A percentile compares a stretch with the other conserved stretches of the same genome.
Evolutionary conservation across 2,113 vertebrate species (phyloP).

Genomic region (Diphyllodes magnificus): DNA sequence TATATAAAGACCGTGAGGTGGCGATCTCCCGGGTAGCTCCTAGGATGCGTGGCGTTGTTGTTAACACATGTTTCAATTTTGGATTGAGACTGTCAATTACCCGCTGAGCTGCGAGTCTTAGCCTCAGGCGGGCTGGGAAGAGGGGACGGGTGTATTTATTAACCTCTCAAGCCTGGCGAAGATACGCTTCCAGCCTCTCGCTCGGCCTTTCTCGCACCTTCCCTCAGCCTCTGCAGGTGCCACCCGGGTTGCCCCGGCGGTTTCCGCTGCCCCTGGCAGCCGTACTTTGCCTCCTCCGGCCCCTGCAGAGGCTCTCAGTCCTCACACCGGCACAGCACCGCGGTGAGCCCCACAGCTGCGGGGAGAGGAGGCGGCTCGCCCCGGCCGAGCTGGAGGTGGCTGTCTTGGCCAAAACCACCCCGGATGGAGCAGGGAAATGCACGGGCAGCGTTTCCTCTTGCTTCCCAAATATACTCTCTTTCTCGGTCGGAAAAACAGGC

Average conservation of each 20-base stretch:
- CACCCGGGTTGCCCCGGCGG: neutral
- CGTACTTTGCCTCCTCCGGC: neutral
- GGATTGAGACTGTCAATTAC: constrained; percentile 70
- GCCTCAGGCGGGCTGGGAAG: constrained; percentile 52
- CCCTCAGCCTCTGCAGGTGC: neutral
- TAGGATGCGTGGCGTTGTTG: constrained; percentile 59
- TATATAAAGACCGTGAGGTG: constrained; percentile 60
- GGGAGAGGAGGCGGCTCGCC: neutral
- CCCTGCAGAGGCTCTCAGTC: neutral
- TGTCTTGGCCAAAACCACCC: neutral
- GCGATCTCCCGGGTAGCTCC: constrained; percentile 60
- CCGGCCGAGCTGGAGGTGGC: neutral
- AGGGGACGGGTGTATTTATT: constrained; percentile 52
- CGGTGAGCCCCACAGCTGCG: neutral
- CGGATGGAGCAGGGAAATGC: neutral
- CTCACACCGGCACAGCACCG: neutral
- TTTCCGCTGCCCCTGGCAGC: neutral
- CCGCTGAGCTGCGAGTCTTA: constrained; percentile 62
- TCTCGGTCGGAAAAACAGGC: neutral
- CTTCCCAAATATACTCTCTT: neutral
- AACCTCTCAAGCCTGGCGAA: constrained; percentile 33
- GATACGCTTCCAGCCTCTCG: neutral
- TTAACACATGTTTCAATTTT: constrained; percentile 71
- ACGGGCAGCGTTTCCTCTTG: neutral
- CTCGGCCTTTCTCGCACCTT: neutral